These are phyloP conservation scores for Ischnus inquisitorius DNA, from an alignment of 2,888 invertebrate species.

Conservation along the genomic window DNA sequence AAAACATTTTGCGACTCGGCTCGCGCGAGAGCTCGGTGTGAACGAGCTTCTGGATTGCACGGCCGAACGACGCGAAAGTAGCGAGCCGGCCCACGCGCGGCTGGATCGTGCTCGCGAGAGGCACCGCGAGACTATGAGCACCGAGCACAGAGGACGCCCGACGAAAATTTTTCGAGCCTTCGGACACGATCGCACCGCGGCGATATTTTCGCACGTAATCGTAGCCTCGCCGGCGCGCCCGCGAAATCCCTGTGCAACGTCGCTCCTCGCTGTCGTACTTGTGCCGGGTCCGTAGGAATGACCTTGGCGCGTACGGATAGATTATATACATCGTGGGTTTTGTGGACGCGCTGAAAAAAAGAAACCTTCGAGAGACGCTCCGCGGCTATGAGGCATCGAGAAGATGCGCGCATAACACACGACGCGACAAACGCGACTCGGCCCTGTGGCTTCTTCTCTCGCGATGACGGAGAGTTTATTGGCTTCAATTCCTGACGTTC, in stretches of 20 bases:
- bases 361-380: conserved; percentile 30
- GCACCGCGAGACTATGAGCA: background rate
- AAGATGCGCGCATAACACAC: conserved; percentile 30
- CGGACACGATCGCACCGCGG: conserved; percentile 18
- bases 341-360: conserved; percentile 19
- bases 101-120: background rate
- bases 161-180: conserved; percentile 7
- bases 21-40: background rate
- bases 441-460: conserved; percentile 49
- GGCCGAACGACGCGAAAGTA: conserved; percentile 43
- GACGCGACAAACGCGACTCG: conserved; percentile 64
- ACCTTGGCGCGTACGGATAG: conserved; percentile 74
- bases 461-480: conserved; percentile 61
- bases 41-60: conserved; percentile 4
- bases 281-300: conserved; percentile 74
- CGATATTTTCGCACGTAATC: conserved; percentile 35
- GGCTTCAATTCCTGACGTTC: conserved; percentile 69
- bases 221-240: background rate
- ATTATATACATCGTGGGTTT: conserved; percentile 18
- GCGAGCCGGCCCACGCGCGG: conserved; percentile 32
- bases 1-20: too few species aligned
- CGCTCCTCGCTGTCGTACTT: background rate
- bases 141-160: background rate
- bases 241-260: background rate
- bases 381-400: conserved; percentile 29